A percentile compares a stretch with the other conserved stretches of the same genome.
phyloP scores from a whole-genome alignment of 2,797 vertebrate genomes.

The Peromyscus aztecus region DNA sequence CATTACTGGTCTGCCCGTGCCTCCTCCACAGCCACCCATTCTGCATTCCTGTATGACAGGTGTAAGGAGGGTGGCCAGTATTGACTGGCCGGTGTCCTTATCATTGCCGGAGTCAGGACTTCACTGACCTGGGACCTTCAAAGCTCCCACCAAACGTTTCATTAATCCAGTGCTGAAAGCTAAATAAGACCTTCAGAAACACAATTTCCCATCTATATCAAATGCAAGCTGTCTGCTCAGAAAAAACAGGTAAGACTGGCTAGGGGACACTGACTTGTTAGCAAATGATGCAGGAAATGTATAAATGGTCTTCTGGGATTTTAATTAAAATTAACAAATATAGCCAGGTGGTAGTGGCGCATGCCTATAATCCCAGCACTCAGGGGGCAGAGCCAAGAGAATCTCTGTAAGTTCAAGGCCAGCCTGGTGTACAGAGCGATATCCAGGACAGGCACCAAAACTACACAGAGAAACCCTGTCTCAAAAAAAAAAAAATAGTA shows the following conservation, averaged over 20 bases:
- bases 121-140: not conserved
- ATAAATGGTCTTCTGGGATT: not conserved
- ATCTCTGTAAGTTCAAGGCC: too few relatives aligned
- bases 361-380: too few relatives aligned
- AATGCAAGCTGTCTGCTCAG: slow-evolving; percentile 4
- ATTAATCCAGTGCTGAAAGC: slow-evolving; percentile 14
- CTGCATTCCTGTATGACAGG: not conserved
- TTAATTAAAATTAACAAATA: not conserved
- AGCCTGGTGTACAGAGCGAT: too few relatives aligned
- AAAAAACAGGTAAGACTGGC: not conserved
- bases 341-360: too few relatives aligned
- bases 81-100: not conserved
- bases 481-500: too few relatives aligned
- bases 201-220: slow-evolving; percentile 37
- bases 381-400: too few relatives aligned
- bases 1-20: not conserved
- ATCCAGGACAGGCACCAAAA: too few relatives aligned
- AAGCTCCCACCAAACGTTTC: slow-evolving; percentile 19
- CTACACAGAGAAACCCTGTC: too few relatives aligned
- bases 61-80: not conserved
- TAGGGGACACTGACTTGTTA: slow-evolving; percentile 7
- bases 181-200: slow-evolving; percentile 24
- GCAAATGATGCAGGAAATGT: not conserved
- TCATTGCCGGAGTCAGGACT: not conserved
- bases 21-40: not conserved